Percentiles rank a stretch among this genome's conserved stretches.
phyloP scores from a whole-genome alignment of 2,113 vertebrate genomes.

The Plotosus lineatus region DNA sequence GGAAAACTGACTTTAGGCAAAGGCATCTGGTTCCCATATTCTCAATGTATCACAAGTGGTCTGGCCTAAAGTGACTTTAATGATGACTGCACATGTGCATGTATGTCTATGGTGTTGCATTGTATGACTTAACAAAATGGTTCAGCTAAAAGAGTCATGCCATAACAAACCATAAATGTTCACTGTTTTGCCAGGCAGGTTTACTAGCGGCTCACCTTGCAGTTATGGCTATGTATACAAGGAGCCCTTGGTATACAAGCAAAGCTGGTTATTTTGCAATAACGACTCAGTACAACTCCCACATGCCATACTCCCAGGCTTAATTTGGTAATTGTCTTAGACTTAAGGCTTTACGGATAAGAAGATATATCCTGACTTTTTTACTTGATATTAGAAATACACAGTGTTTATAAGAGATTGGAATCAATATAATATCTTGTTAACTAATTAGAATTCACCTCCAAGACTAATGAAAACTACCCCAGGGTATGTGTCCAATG shows the following conservation, averaged over 20 bases:
- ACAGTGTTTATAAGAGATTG: not conserved
- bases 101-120: constrained; percentile 41
- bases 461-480: not conserved
- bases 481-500: too few relatives aligned
- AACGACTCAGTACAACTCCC: constrained; percentile 25
- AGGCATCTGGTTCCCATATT: constrained; percentile 75
- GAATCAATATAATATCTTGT: not conserved
- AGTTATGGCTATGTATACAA: constrained; percentile 12
- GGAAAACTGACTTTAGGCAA: constrained; percentile 72
- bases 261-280: constrained; percentile 14
- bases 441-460: constrained; percentile 8
- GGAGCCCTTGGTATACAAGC: constrained; percentile 24
- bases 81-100: constrained; percentile 55
- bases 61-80: constrained; percentile 65
- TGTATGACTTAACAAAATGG: not conserved
- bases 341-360: not conserved
- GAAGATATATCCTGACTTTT: not conserved
- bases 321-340: not conserved
- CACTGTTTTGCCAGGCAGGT: constrained; percentile 14
- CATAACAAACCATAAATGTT: constrained; percentile 18
- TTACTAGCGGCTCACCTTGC: constrained; percentile 47
- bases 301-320: not conserved
- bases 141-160: constrained; percentile 17
- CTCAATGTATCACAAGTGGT: constrained; percentile 74
- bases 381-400: not conserved